Evolutionary conservation across 2,888 invertebrate species (phyloP).

Genomic region (Temnothorax unifasciatus): DNA sequence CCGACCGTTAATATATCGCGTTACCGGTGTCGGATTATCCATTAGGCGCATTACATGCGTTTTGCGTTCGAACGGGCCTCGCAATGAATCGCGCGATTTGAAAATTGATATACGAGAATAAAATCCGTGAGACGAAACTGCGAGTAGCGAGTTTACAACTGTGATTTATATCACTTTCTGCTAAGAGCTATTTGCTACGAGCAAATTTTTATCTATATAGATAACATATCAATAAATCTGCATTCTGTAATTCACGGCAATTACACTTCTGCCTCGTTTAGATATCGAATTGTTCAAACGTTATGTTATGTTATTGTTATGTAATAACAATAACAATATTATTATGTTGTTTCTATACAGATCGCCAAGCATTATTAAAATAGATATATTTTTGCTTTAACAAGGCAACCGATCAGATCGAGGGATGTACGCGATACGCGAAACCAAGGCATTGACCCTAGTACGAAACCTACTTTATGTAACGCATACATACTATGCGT

Average conservation of each 20-base stretch:
- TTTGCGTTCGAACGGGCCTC: background rate
- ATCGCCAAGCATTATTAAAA: background rate
- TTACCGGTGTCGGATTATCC: slow-evolving; percentile 15
- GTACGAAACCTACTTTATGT: slow-evolving; percentile 46
- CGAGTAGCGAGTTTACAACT: background rate
- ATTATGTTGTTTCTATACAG: background rate
- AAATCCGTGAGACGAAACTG: background rate
- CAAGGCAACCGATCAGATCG: background rate
- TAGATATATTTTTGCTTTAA: background rate
- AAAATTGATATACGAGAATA: slow-evolving; percentile 4
- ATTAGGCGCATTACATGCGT: slow-evolving; percentile 4
- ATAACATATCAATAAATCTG: background rate
- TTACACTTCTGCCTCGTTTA: background rate
- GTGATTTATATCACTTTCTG: background rate
- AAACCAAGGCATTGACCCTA: slow-evolving; percentile 25
- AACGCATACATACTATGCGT: slow-evolving; percentile 31
- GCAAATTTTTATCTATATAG: background rate
- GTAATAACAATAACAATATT: no score
- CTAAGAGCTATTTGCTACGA: no score
- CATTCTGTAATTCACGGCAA: background rate
- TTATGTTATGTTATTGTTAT: no score
- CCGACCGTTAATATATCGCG: background rate
- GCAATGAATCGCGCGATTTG: background rate
- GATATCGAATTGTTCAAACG: background rate
- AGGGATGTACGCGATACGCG: slow-evolving; percentile 18